Evolutionary conservation across 2,797 vertebrate genomes (phyloP).

Genomic region (Nyctalus aviator): DNA sequence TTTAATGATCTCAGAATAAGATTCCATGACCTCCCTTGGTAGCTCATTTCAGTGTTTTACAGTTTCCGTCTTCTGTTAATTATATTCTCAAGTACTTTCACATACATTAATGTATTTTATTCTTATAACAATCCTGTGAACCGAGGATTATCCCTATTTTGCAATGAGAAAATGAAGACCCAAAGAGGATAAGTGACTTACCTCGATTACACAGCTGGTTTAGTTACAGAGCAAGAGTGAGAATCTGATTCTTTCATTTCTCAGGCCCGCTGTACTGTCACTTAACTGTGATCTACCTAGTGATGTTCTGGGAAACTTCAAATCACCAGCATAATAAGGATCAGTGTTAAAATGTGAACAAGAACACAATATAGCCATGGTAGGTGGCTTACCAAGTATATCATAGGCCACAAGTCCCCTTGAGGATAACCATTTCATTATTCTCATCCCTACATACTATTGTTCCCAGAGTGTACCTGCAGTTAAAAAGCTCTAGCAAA

Average conservation of each 20-base stretch:
- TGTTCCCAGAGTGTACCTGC: background rate
- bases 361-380: background rate
- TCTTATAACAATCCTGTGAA: background rate
- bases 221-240: constrained; percentile 35
- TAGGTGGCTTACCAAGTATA: background rate
- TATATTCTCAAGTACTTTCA: constrained; percentile 14
- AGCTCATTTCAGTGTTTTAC: constrained; percentile 31
- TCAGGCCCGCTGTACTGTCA: background rate
- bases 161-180: constrained; percentile 1
- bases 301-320: background rate
- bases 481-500: constrained; percentile 9
- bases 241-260: constrained; percentile 25
- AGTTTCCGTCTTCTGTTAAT: constrained; percentile 16
- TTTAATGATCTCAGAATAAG: constrained; percentile 44
- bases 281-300: constrained; percentile 8
- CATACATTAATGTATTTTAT: constrained; percentile 31
- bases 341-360: background rate
- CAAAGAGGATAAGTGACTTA: background rate
- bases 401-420: background rate
- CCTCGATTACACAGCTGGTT: background rate
- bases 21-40: constrained; percentile 15
- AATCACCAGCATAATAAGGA: constrained; percentile 13
- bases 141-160: constrained; percentile 17
- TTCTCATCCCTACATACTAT: background rate
- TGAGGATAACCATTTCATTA: constrained; percentile 26